Base-by-base conservation (phyloP, 2,113 vertebrate genomes). In the Dipodomys ordii region DNA sequence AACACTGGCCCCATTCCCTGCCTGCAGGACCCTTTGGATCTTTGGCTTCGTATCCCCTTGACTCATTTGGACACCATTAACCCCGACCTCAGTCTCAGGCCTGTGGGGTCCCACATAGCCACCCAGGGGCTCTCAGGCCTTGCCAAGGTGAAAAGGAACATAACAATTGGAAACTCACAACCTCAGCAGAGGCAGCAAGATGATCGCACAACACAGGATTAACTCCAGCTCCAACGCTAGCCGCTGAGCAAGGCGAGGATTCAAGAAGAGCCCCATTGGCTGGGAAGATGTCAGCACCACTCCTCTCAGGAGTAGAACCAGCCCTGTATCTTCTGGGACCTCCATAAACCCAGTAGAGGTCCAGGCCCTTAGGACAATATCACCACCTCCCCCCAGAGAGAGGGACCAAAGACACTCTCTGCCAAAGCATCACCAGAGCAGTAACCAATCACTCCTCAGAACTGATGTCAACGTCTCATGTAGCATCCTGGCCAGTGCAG, bases 351-450 rank as follows among this genome's bases (percentile, higher is more conserved):
- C 8, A 78, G 28, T 13, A 16, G 53, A 57, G 53, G 53, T 57
- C 27, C 27, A 6, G 60, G 46, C 46, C n/a, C n/a, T 6, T 23
- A 1, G 49, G 22, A 16, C 2, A 0, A 1, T 2, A 1, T 22
- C 82, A 62, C 53, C n/a, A 53, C 32, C 19, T 12, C 35, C 44
- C 90, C 35, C 25, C 73, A 28, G n/a, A 93, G 62, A 84, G 32
- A 7, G 2, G 83, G 12, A 77, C 60, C 88, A 27, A 64, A 86
- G 62, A 85, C 0, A 0, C 20, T 27, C 57, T 49, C 30, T 30
- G 62, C 74, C 11, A 0, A 73, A 65, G 69, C 28, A 22, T 62
- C 77, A 77, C 46, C 30, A 76, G 46, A 77, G 8, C 84, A 85
- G 3, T 2, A 68, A 65, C 30, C 49, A 60, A 19, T 23, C 44